A percentile compares a stretch with the other conserved stretches of the same genome.
phyloP scores from a whole-genome alignment of 2,113 vertebrate species.

The Bungarus multicinctus region DNA sequence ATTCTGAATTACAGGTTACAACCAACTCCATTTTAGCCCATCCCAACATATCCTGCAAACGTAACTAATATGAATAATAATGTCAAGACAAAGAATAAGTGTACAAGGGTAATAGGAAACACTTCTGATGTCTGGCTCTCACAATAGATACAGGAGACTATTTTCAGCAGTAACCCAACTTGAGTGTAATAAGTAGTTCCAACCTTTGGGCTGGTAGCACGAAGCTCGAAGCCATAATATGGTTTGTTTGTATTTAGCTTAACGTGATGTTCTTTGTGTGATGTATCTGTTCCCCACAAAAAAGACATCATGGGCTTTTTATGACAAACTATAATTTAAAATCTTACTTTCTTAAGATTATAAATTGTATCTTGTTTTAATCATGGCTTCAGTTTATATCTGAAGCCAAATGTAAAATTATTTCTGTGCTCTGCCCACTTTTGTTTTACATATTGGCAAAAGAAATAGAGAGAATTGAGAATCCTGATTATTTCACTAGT shows the following conservation, averaged over 20 bases:
- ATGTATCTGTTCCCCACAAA: background rate
- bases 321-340: background rate
- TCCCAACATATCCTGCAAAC: background rate
- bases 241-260: background rate
- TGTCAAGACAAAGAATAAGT: background rate
- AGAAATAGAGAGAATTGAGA: background rate
- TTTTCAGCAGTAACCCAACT: background rate
- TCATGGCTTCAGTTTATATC: background rate
- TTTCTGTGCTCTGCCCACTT: background rate
- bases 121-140: background rate
- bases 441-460: background rate
- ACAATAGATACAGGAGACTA: background rate
- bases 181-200: background rate
- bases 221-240: background rate
- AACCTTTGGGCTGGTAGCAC: background rate
- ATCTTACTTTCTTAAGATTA: background rate
- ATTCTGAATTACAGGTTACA: background rate
- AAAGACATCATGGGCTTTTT: background rate
- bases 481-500: background rate
- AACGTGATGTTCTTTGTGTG: background rate
- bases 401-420: background rate
- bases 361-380: background rate
- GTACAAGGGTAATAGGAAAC: background rate
- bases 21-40: background rate
- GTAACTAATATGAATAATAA: background rate